A percentile compares a stretch with the other conserved stretches of the same genome.
These are phyloP conservation scores for Drosophila falleni DNA, from an alignment of 2,888 invertebrate genomes.

Conservation along the genomic window DNA sequence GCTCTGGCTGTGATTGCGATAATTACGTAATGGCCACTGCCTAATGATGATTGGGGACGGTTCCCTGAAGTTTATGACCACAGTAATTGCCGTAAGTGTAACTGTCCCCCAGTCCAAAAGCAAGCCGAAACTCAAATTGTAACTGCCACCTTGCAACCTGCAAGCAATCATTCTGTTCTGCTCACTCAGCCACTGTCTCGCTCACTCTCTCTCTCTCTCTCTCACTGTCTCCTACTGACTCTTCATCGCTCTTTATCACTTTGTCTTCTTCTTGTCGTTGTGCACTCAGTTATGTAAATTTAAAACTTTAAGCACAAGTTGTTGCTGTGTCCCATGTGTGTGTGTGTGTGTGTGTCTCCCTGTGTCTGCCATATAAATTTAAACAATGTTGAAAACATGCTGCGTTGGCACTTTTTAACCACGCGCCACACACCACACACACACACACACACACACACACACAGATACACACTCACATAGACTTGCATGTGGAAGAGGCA, in stretches of 20 bases:
- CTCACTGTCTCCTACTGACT: not conserved
- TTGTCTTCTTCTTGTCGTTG: constrained; percentile 16
- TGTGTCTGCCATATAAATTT: constrained; percentile 71
- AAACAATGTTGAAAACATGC: constrained; percentile 80
- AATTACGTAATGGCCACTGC: constrained; percentile 77
- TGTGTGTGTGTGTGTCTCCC: constrained; percentile 19
- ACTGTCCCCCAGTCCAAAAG: constrained; percentile 15
- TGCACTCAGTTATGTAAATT: constrained; percentile 72
- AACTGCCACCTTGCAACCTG: constrained; percentile 16
- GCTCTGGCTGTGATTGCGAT: constrained; percentile 72
- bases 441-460: constrained; percentile 21
- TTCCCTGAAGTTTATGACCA: constrained; percentile 67
- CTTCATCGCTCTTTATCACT: constrained; percentile 4
- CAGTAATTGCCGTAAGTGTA: constrained; percentile 71
- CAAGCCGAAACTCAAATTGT: not conserved
- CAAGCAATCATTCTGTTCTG: constrained; percentile 8
- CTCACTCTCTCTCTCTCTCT: not conserved
- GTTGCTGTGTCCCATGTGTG: constrained; percentile 24
- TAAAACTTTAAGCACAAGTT: constrained; percentile 77
- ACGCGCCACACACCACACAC: constrained; percentile 58
- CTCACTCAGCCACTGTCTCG: not conserved
- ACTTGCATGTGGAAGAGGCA: constrained; percentile 31
- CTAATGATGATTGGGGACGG: constrained; percentile 72
- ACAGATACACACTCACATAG: constrained; percentile 27
- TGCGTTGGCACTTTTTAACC: constrained; percentile 80